Percentiles rank a stretch among this genome's conserved stretches.
These are phyloP conservation scores for Cecidostiba fungosa DNA, from an alignment of 2,888 invertebrate genomes.

Conservation along the genomic window DNA sequence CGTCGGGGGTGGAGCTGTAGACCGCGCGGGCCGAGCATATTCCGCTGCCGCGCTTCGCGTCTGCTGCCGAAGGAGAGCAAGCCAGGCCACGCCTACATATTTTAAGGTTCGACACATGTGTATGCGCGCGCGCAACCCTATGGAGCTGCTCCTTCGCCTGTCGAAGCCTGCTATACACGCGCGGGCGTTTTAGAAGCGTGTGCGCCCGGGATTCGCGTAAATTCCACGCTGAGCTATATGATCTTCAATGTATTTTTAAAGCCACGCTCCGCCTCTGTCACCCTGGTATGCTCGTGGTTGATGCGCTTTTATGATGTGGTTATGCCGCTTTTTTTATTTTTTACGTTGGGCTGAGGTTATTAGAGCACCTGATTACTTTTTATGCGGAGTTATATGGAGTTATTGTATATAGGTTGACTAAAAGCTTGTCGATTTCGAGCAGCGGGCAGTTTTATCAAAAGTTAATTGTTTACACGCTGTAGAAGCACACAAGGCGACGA, in stretches of 20 bases:
- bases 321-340: background rate
- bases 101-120: constrained; percentile 80
- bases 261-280: constrained; percentile 54
- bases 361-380: background rate
- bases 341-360: constrained; percentile 8
- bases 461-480: background rate
- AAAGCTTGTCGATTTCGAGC: background rate
- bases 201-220: constrained; percentile 61
- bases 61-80: constrained; percentile 72
- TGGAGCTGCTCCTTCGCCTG: constrained; percentile 55
- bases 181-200: constrained; percentile 24
- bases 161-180: constrained; percentile 48
- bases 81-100: constrained; percentile 80
- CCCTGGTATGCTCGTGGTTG: background rate
- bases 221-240: constrained; percentile 76
- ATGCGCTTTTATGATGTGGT: background rate
- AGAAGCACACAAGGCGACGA: constrained; percentile 37
- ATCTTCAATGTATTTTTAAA: constrained; percentile 75
- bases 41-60: constrained; percentile 78
- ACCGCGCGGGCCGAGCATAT: constrained; percentile 77
- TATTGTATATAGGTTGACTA: background rate
- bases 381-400: background rate
- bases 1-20: constrained; percentile 75
- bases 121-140: constrained; percentile 66
- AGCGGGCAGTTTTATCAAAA: background rate